Conservation (phyloP, 2,888 invertebrate genomes). For the Sylvicola fuscatus region DNA sequence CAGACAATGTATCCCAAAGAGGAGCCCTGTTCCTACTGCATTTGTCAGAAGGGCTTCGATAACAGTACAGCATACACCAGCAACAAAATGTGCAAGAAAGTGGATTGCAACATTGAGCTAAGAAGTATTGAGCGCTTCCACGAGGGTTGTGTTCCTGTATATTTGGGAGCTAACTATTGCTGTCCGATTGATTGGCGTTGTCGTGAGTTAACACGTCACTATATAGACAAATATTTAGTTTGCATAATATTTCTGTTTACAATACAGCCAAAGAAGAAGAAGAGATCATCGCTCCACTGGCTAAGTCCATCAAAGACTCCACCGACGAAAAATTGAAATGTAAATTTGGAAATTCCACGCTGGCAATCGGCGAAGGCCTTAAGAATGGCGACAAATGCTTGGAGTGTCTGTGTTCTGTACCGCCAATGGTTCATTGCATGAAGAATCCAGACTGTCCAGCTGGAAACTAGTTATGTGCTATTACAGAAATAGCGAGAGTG, state of each 20-base stretch:
- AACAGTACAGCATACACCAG: constrained; percentile 5
- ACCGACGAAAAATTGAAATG: constrained; percentile 15
- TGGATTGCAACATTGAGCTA: constrained; percentile 10
- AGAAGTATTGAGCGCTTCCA: constrained; percentile 7
- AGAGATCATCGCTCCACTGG: too few relatives aligned
- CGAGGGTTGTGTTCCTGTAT: constrained; percentile 10
- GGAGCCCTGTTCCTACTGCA: constrained; percentile 6
- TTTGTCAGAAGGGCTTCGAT: constrained; percentile 5
- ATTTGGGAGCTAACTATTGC: constrained; percentile 9
- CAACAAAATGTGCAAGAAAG: constrained; percentile 8
- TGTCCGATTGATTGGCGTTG: constrained; percentile 12
- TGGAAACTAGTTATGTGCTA: too few relatives aligned
- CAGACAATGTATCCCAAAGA: constrained; percentile 9
- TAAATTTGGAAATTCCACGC: constrained; percentile 25
- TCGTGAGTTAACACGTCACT: constrained; percentile 7
- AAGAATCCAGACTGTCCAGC: too few relatives aligned
- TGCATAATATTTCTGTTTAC: too few relatives aligned
- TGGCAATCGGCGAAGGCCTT: constrained; percentile 27
- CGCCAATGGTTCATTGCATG: constrained; percentile 28
- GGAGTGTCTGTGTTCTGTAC: constrained; percentile 25
- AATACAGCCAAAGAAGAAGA: too few relatives aligned
- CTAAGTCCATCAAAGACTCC: too few relatives aligned
- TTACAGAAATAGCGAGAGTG: too few relatives aligned
- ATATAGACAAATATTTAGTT: too few relatives aligned
- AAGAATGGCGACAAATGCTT: constrained; percentile 24